Base-by-base conservation (phyloP, 2,113 vertebrate genomes). In the Aspidoscelis tigris region DNA sequence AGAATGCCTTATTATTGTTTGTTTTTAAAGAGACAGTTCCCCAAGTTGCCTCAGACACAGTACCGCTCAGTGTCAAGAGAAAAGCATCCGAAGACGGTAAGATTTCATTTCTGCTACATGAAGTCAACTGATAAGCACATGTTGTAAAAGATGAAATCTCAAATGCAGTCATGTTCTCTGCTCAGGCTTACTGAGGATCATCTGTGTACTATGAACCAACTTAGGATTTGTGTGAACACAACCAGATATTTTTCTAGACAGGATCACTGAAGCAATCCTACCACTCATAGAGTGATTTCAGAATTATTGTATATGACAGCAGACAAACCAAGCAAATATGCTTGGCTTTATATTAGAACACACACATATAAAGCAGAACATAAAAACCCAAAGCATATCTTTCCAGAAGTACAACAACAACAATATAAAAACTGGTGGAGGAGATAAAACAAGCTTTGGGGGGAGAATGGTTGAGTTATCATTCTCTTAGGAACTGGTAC, bases 81-180 rank as follows among this genome's bases (percentile, higher is more conserved):
- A 95, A 94, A 93, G 74, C 85, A 78, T 76, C 87, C 20, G 86
- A 85, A 76, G 88, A 94, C 65, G 89, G 92, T 95, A 94, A 94
- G 91, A 90, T 22, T 5, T 11, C 21, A 24, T 76, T 26, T 26
- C 81, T 7, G 79, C 4, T 47, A 14, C 72, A 61, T 61, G 14
- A 14, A 61, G 58, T 61, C 18, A 44, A 41, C 0, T 81, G 81
- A 87, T 71, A 64, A n/a, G 8, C 61, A 12, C 24, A 33, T n/a
- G 5, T 4, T 64, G 8, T 14, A 3, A 3, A 61, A 71, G 53
- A n/a, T 5, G 39, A 44, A 44, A 73, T 73, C 39, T 24, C 6
- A 26, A 22, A 58, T 58, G 21, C 22, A 5, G 16, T 26, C 69
- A 53, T 41, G 7, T 26, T 69, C 26, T 55, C 58, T 20, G 50